phyloP scores from a whole-genome alignment of 2,888 invertebrate genomes.

The Calliopum simillimum region DNA sequence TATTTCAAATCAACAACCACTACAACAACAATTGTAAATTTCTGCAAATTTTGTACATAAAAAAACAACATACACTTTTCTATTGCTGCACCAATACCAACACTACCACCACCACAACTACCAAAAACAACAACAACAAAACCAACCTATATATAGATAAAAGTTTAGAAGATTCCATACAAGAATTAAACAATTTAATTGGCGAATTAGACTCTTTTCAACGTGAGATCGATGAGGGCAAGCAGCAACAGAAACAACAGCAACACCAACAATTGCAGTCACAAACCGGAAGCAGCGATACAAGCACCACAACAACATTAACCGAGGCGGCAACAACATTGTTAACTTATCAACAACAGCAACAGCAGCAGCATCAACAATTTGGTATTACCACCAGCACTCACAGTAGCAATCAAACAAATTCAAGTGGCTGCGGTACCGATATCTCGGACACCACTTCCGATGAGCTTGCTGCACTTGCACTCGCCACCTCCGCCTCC shows the following conservation, averaged over 20 bases:
- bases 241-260: conserved; percentile 49
- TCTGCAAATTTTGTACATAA: conserved; percentile 35
- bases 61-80: conserved; percentile 26
- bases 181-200: conserved; percentile 68
- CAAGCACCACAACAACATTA: conserved; percentile 39
- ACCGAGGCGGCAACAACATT: conserved; percentile 39
- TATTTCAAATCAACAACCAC: conserved; percentile 29
- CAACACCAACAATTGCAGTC: conserved; percentile 42
- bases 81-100: conserved; percentile 43
- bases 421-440: conserved; percentile 63
- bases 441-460: conserved; percentile 63
- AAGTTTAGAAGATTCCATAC: conserved; percentile 68
- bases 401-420: conserved; percentile 60
- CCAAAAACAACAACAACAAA: conserved; percentile 44
- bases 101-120: conserved; percentile 48
- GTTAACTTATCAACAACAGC: conserved; percentile 42
- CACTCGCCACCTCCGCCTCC: conserved; percentile 45
- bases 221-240: conserved; percentile 67
- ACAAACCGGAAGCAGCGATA: conserved; percentile 17
- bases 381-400: conserved; percentile 34
- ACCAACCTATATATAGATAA: conserved; percentile 60
- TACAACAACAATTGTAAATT: conserved; percentile 32
- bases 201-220: conserved; percentile 69
- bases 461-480: conserved; percentile 54
- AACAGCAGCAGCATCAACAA: conserved; percentile 36